These are phyloP conservation scores for Cantharis flavilabris DNA, from an alignment of 2,888 invertebrate species.

Conservation along the genomic window DNA sequence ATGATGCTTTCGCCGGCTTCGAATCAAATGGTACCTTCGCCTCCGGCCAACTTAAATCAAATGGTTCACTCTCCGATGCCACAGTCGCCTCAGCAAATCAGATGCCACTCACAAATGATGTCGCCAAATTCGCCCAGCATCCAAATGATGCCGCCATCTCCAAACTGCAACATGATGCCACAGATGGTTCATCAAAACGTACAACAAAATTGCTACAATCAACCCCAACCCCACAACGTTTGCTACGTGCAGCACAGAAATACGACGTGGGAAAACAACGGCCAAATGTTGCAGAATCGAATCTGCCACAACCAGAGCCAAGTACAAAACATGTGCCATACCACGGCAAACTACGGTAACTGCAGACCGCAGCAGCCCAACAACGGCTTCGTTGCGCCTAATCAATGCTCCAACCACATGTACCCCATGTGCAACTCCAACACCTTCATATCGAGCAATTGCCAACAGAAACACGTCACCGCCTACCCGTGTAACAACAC, in stretches of 20 bases:
- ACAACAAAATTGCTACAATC: slow-evolving; percentile 41
- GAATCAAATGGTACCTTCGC: slow-evolving; percentile 31
- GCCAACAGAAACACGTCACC: slow-evolving; percentile 36
- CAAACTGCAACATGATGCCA: slow-evolving; percentile 33
- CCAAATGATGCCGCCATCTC: slow-evolving; percentile 35
- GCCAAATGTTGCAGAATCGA: slow-evolving; percentile 32
- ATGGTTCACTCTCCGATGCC: slow-evolving; percentile 39
- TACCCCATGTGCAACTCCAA: slow-evolving; percentile 45
- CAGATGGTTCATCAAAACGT: slow-evolving; percentile 34
- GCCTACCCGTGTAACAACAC: slow-evolving; percentile 41
- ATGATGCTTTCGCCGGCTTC: slow-evolving; percentile 34
- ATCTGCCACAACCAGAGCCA: slow-evolving; percentile 37
- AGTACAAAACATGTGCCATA: slow-evolving; percentile 38
- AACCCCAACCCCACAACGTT: slow-evolving; percentile 38
- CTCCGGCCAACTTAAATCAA: slow-evolving; percentile 39
- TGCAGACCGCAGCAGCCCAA: slow-evolving; percentile 39
- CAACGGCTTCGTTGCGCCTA: slow-evolving; percentile 17
- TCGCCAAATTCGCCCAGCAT: slow-evolving; percentile 31
- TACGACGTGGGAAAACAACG: slow-evolving; percentile 42
- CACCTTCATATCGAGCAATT: slow-evolving; percentile 32
- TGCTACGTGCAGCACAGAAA: slow-evolving; percentile 45
- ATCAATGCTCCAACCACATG: slow-evolving; percentile 43
- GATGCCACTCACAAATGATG: slow-evolving; percentile 45
- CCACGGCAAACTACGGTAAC: slow-evolving; percentile 35
- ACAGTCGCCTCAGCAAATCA: slow-evolving; percentile 35